phyloP scores from a whole-genome alignment of 2,888 invertebrate genomes.

The Sympetrum striolatum region DNA sequence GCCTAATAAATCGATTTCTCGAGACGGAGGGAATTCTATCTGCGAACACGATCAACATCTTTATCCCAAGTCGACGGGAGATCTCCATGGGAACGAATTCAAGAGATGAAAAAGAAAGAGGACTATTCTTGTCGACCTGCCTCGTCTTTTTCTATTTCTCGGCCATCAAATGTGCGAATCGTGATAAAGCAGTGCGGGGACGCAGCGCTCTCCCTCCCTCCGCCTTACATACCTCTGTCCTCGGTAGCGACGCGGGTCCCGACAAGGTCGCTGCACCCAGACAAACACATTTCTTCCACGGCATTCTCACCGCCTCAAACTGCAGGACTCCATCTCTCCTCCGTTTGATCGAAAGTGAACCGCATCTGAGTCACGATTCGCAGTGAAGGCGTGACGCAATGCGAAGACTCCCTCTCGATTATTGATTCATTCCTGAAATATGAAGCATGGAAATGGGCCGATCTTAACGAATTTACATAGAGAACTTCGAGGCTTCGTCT shows the following conservation, averaged over 20 bases:
- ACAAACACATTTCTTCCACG: slow-evolving; percentile 17
- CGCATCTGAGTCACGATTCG: background rate
- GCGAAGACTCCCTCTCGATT: background rate
- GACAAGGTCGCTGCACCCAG: slow-evolving; percentile 37
- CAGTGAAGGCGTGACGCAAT: background rate
- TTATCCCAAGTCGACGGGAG: background rate
- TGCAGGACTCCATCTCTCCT: background rate
- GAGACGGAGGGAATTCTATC: background rate
- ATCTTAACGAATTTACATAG: too few relatives aligned
- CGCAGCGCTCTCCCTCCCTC: background rate
- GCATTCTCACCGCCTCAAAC: background rate
- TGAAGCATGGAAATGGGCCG: too few relatives aligned
- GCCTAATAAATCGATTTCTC: background rate
- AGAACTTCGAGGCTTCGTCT: too few relatives aligned
- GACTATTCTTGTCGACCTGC: background rate
- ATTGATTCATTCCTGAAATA: too few relatives aligned
- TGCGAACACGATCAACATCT: background rate
- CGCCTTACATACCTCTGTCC: background rate
- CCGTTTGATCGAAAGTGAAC: background rate
- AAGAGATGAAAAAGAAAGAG: background rate
- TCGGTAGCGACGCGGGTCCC: too few relatives aligned
- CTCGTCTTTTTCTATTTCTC: background rate
- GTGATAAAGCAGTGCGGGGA: background rate
- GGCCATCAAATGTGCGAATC: background rate
- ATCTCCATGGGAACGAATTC: background rate